Evolutionary conservation across 2,113 vertebrate genomes (phyloP).

Genomic region (Petroica traversi): DNA sequence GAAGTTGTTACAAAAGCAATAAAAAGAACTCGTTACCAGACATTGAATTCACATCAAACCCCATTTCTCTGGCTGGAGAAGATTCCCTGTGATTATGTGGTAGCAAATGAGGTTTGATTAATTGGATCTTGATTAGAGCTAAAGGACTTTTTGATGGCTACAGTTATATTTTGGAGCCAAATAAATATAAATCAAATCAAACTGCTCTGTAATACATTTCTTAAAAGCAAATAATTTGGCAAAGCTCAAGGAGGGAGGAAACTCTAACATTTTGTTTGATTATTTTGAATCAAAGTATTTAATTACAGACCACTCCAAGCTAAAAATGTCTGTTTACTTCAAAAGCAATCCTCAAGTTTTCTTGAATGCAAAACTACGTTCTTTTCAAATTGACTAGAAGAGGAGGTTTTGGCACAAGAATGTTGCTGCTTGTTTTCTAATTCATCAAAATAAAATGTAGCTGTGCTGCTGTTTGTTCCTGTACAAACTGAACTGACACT

Average conservation of each 20-base stretch:
- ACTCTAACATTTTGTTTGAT: not conserved
- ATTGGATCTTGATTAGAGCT: not conserved
- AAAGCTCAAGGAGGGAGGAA: not conserved
- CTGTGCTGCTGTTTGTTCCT: not conserved
- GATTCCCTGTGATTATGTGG: not conserved
- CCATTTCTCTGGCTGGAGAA: not conserved
- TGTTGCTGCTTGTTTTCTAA: not conserved
- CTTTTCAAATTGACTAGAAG: not conserved
- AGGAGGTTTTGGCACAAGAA: not conserved
- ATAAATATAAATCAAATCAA: not conserved
- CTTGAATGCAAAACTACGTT: not conserved
- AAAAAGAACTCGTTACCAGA: not conserved
- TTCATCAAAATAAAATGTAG: rapidly evolving
- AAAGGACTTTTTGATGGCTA: not conserved
- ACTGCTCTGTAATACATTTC: rapidly evolving
- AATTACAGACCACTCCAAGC: not conserved
- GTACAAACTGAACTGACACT: not conserved
- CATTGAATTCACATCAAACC: not conserved
- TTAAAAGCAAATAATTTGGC: not conserved
- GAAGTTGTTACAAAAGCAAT: not conserved
- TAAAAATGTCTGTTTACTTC: not conserved
- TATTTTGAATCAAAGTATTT: not conserved
- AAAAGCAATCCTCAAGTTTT: not conserved
- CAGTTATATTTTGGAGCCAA: not conserved
- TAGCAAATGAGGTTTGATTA: not conserved